These are phyloP conservation scores for Drosophila macrospina DNA, from an alignment of 2,888 invertebrate species.

Conservation along the genomic window DNA sequence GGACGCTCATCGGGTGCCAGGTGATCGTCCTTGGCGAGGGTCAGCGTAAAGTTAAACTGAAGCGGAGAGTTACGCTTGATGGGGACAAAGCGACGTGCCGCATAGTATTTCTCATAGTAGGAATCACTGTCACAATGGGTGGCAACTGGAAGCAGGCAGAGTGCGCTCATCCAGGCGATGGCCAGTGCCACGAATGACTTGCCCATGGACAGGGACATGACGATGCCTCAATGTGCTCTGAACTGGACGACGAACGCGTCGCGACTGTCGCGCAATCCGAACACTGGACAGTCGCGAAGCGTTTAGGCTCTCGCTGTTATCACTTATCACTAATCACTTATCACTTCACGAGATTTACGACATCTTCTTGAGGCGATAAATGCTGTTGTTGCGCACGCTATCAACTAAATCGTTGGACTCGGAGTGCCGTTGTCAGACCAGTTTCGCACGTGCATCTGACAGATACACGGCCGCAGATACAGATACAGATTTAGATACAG, in stretches of 20 bases:
- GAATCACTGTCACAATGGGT: constrained; percentile 78
- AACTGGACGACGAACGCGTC: constrained; percentile 47
- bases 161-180: constrained; percentile 67
- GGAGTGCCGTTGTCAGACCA: not conserved
- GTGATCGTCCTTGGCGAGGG: constrained; percentile 73
- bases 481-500: constrained; percentile 21
- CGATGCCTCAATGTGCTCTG: constrained; percentile 2
- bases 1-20: constrained; percentile 88
- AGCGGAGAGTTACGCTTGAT: constrained; percentile 68
- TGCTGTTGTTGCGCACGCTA: constrained; percentile 12
- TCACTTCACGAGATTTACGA: constrained; percentile 43
- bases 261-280: constrained; percentile 46
- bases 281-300: not conserved
- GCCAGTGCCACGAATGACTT: constrained; percentile 52
- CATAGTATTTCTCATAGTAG: constrained; percentile 83
- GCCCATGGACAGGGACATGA: constrained; percentile 27
- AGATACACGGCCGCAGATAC: not conserved
- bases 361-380: constrained; percentile 50
- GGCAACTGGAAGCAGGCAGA: constrained; percentile 72
- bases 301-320: constrained; percentile 1
- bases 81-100: constrained; percentile 77
- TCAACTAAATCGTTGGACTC: constrained; percentile 30
- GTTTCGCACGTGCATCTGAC: constrained; percentile 33
- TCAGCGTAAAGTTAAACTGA: constrained; percentile 71
- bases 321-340: constrained; percentile 21